These are phyloP conservation scores for Gopherus evgoodei DNA, from an alignment of 2,113 vertebrate genomes.

Conservation along the genomic window DNA sequence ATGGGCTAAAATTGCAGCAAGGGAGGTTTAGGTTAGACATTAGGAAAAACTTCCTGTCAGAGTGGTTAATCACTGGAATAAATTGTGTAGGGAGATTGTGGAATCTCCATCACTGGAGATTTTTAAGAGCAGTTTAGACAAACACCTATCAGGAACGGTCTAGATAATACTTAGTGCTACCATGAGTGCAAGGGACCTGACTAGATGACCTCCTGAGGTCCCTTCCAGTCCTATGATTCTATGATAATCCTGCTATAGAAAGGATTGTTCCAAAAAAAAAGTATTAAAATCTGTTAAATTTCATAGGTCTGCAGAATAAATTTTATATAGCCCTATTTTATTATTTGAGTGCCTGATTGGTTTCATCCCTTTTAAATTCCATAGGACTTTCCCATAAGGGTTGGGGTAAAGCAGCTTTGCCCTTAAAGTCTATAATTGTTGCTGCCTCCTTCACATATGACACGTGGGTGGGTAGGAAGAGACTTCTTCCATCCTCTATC, in stretches of 20 bases:
- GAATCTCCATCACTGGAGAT: too few relatives aligned
- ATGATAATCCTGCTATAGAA: slow-evolving; percentile 21
- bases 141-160: too few relatives aligned
- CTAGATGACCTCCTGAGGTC: too few relatives aligned
- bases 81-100: too few relatives aligned
- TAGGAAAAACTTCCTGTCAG: too few relatives aligned
- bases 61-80: too few relatives aligned
- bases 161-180: too few relatives aligned
- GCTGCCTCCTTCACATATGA: background rate
- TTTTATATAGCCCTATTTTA: background rate
- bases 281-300: slow-evolving; percentile 26
- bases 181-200: too few relatives aligned
- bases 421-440: background rate
- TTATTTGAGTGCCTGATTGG: background rate
- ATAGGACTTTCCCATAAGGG: slow-evolving; percentile 20
- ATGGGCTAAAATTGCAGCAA: too few relatives aligned
- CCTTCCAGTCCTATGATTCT: too few relatives aligned
- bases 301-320: slow-evolving; percentile 12
- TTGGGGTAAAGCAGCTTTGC: background rate
- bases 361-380: background rate
- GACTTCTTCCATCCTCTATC: background rate
- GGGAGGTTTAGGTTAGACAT: too few relatives aligned
- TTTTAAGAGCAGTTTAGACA: too few relatives aligned
- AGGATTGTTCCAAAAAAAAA: background rate
- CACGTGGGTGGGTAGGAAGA: background rate